These are phyloP conservation scores for Aphyosemion australe DNA, from an alignment of 2,113 vertebrate genomes.

Conservation along the genomic window DNA sequence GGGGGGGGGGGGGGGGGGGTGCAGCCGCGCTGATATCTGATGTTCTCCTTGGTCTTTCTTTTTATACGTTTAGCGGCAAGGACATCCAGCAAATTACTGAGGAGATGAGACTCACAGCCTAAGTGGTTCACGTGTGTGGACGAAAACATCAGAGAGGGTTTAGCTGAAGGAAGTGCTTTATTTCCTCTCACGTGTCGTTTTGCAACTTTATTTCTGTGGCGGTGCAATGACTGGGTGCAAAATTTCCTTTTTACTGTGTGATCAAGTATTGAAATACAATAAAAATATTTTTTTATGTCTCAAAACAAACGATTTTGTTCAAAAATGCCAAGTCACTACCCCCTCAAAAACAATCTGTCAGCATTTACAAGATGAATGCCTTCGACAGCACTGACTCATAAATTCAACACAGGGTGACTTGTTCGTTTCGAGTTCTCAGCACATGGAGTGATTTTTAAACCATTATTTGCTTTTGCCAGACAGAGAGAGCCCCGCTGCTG, in stretches of 20 bases:
- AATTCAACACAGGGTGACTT: slow-evolving; percentile 26
- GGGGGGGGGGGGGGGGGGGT: slow-evolving; percentile 27
- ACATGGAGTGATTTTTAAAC: slow-evolving; percentile 29
- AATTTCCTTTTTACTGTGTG: neutral
- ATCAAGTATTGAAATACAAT: neutral
- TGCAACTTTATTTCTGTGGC: neutral
- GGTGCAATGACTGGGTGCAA: neutral
- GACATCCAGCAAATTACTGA: slow-evolving; percentile 45
- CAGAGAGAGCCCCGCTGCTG: slow-evolving; percentile 24
- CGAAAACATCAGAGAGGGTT: neutral
- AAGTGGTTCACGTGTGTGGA: slow-evolving; percentile 8
- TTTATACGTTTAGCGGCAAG: slow-evolving; percentile 47
- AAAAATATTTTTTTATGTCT: neutral
- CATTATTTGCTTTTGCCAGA: slow-evolving; percentile 40
- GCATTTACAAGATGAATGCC: neutral
- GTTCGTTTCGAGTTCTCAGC: slow-evolving; percentile 27
- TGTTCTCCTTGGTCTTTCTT: slow-evolving; percentile 58
- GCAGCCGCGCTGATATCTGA: slow-evolving; percentile 59
- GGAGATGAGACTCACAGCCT: slow-evolving; percentile 7
- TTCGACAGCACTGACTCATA: slow-evolving; percentile 15
- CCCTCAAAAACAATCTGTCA: neutral
- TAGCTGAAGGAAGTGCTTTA: neutral
- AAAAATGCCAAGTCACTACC: neutral
- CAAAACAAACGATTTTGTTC: neutral
- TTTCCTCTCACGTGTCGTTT: slow-evolving; percentile 1